phyloP scores from a whole-genome alignment of 2,888 invertebrate species.

The Coelopa pilipes region DNA sequence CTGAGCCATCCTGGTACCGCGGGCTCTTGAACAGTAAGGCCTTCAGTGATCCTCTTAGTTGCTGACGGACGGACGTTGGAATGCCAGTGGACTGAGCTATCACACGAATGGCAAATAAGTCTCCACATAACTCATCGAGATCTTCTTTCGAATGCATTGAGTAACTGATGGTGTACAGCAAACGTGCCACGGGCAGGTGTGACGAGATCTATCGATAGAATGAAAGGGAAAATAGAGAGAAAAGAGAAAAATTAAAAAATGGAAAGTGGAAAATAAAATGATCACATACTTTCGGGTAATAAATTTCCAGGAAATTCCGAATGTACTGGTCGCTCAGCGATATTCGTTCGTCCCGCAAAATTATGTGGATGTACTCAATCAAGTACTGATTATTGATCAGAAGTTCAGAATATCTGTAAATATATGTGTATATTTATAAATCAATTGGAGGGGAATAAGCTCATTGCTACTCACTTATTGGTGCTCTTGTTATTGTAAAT shows the following conservation, averaged over 20 bases:
- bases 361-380: constrained; percentile 90
- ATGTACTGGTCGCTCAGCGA: constrained; percentile 86
- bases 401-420: constrained; percentile 79
- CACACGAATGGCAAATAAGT: constrained; percentile 66
- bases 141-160: constrained; percentile 66
- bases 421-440: background rate
- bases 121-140: constrained; percentile 66
- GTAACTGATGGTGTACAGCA: constrained; percentile 66
- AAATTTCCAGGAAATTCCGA: constrained; percentile 87
- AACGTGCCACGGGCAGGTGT: constrained; percentile 64
- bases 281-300: constrained; percentile 84
- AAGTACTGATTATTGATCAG: constrained; percentile 84
- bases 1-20: constrained; percentile 58
- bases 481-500: constrained; percentile 73
- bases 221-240: background rate
- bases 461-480: constrained; percentile 59
- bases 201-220: constrained; percentile 56
- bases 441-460: no score
- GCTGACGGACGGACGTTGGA: constrained; percentile 64
- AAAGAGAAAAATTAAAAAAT: background rate
- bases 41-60: constrained; percentile 62
- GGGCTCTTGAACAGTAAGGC: constrained; percentile 62
- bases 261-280: background rate
- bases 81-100: constrained; percentile 66
- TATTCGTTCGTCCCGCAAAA: constrained; percentile 86